A percentile compares a stretch with the other conserved stretches of the same genome.
Conservation (phyloP, 1,140 invertebrate species). For the Onthophagus taurus region DNA sequence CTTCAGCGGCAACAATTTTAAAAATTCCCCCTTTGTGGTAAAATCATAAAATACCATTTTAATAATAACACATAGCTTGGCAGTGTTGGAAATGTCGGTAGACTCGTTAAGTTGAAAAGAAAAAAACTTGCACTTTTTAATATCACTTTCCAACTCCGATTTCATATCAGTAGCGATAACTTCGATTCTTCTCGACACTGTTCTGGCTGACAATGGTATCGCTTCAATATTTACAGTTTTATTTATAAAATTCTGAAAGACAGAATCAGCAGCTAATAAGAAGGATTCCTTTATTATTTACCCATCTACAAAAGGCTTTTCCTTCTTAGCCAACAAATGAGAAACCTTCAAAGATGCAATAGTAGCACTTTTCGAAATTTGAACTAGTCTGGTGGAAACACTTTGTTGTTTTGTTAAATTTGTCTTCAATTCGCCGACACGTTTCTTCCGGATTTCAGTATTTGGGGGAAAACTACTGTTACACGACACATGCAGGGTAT, state of each 20-base stretch:
- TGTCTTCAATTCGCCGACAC: slow-evolving; percentile 25
- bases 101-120: slow-evolving; percentile 19
- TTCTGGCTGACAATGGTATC: slow-evolving; percentile 18
- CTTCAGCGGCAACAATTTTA: slow-evolving; percentile 8
- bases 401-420: slow-evolving; percentile 24
- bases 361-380: slow-evolving; percentile 13
- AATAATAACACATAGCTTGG: slow-evolving; percentile 11
- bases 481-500: slow-evolving; percentile 5
- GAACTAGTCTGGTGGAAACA: slow-evolving; percentile 23
- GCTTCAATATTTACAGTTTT: slow-evolving; percentile 15
- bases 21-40: slow-evolving; percentile 19
- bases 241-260: slow-evolving; percentile 18
- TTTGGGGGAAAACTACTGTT: slow-evolving; percentile 19
- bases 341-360: slow-evolving; percentile 26
- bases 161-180: slow-evolving; percentile 12
- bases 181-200: slow-evolving; percentile 18
- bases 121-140: slow-evolving; percentile 17
- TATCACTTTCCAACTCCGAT: slow-evolving; percentile 17
- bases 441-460: slow-evolving; percentile 28
- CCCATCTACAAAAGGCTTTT: slow-evolving; percentile 13
- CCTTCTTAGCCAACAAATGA: slow-evolving; percentile 26
- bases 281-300: slow-evolving; percentile 13
- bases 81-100: slow-evolving; percentile 11
- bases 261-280: too few relatives aligned
- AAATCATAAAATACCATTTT: slow-evolving; percentile 19